Evolutionary conservation across 2,797 vertebrate species (phyloP), one percentile per base, ranked within the genome.

Genomic region (Enteromius thamalakanensis): DNA sequence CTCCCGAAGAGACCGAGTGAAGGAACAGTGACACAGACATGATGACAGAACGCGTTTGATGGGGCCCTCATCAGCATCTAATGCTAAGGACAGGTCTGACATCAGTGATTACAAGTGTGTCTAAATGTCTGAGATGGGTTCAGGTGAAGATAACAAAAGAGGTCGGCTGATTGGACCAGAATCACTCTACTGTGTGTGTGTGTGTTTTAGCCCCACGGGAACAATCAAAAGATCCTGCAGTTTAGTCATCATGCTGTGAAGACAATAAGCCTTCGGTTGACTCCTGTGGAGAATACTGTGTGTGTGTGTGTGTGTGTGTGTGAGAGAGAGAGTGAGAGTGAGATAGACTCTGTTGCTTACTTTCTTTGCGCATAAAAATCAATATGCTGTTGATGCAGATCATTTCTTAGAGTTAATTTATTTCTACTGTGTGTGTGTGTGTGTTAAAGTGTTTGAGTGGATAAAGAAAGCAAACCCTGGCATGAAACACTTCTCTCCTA

Each of bases 141-240:
- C 9, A 6, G n/a, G 29, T 76, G 26, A 77, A 81, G 84, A 81
- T 79, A 69, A 86, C 60, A 37, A 68, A 74, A 78, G 17, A 82
- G 49, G n/a, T 23, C 21, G 7, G 23, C 69, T 51, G 79, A 84
- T 45, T n/a, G 67, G 26, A 70, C 8, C 15, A 83, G 62, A 47
- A 53, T 60, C 69, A 40, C 60, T 49, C 19, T 12, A 47, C 7
- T 14, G 67, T 55, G 15, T 45, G 14, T 51, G 34, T n/a, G 51
- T 37, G 26, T 45, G 45, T 80, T 5, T 7, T 6, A 1, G 29
- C 72, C 80, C 67, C 34, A 60, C 19, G 12, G 45, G 51, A 60
- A 32, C 26, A 81, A 82, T 75, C 6, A 72, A 79, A 82, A 40
- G 40, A 85, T 80, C 49, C 58, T 47, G 32, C 47, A 51, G 51